Evolutionary conservation across 2,113 vertebrate species (phyloP).

Genomic region (Dendrocopos noguchii): DNA sequence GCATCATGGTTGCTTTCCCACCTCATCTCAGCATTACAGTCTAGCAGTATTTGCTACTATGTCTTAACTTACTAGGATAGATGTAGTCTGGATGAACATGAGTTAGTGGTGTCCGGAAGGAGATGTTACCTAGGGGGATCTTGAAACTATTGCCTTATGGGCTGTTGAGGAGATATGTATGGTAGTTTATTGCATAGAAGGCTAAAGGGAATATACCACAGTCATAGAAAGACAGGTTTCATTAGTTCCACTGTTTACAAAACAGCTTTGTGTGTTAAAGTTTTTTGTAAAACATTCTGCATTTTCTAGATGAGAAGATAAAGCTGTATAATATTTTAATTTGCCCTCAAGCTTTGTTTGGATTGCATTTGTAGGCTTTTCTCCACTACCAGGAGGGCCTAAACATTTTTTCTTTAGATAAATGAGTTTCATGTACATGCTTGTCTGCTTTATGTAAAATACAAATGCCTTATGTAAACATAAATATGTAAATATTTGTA

Average conservation of each 20-base stretch:
- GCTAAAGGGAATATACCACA: background rate
- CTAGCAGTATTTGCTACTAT: background rate
- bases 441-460: background rate
- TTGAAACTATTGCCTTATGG: background rate
- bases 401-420: background rate
- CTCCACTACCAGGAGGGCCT: background rate
- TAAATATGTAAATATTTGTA: slow-evolving; percentile 24
- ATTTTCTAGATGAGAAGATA: slow-evolving; percentile 46
- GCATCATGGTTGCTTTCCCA: no score
- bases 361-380: slow-evolving; percentile 3
- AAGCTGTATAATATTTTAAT: background rate
- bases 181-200: background rate
- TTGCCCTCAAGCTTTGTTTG: slow-evolving; percentile 41
- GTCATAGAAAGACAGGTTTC: background rate
- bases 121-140: background rate
- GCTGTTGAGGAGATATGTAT: accelerated
- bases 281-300: slow-evolving; percentile 9
- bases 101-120: background rate
- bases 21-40: no score
- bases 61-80: background rate
- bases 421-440: slow-evolving; percentile 10
- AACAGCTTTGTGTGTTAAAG: background rate
- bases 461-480: background rate
- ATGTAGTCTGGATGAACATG: background rate
- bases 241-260: slow-evolving; percentile 19